Evolutionary conservation across 2,888 invertebrate species (phyloP).

Genomic region (Zhuqinia jingwanae): DNA sequence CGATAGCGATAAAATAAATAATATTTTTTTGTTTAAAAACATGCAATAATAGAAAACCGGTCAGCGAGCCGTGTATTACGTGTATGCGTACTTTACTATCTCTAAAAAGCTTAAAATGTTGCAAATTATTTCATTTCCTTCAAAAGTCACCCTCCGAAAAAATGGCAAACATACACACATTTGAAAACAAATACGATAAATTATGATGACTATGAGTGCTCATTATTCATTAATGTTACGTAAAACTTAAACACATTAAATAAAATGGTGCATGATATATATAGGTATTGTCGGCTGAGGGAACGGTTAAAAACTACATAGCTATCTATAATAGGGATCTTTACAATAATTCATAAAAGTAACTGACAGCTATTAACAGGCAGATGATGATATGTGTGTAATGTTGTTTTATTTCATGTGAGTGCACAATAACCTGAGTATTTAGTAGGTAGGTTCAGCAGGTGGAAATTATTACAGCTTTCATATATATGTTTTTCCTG

Average conservation of each 20-base stretch:
- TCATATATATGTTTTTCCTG: constrained; percentile 13
- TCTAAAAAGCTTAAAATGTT: neutral
- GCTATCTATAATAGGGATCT: constrained; percentile 31
- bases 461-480: too few relatives aligned
- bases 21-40: too few relatives aligned
- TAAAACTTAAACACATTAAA: neutral
- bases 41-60: constrained; percentile 30
- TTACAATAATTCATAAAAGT: constrained; percentile 43
- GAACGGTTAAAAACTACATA: neutral
- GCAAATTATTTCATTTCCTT: constrained; percentile 22
- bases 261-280: neutral
- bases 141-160: constrained; percentile 25
- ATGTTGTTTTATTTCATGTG: neutral
- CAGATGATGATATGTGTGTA: neutral
- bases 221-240: neutral
- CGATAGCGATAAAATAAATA: constrained; percentile 30
- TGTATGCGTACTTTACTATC: neutral
- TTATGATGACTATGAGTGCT: constrained; percentile 12
- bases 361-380: constrained; percentile 47
- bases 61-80: constrained; percentile 16
- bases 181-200: constrained; percentile 10
- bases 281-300: neutral
- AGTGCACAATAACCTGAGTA: neutral
- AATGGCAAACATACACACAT: neutral
- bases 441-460: too few relatives aligned